These are phyloP conservation scores for Euzetes globulus DNA, from an alignment of 2,888 invertebrate species.

Conservation along the genomic window DNA sequence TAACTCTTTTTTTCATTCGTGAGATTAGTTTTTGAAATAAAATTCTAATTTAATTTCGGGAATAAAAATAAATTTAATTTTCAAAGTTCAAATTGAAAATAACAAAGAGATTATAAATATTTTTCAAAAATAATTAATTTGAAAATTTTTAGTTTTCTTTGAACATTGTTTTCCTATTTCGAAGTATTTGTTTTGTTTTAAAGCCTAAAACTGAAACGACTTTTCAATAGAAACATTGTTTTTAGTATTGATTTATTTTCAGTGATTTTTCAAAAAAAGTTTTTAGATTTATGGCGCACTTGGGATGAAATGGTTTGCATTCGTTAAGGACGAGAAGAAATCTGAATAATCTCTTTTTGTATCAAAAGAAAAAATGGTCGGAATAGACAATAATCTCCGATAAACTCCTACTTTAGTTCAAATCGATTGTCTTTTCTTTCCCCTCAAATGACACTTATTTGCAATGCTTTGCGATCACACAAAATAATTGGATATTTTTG, in stretches of 20 bases:
- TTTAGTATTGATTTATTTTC: conserved; percentile 19
- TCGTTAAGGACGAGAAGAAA: not conserved
- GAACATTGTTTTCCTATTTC: not conserved
- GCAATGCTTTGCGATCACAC: conserved; percentile 9
- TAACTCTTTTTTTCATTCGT: no score
- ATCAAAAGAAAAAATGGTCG: not conserved
- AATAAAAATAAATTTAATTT: no score
- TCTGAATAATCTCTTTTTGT: conserved; percentile 17
- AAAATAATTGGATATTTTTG: not conserved
- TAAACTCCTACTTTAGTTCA: not conserved
- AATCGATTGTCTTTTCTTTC: not conserved
- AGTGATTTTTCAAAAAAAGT: not conserved
- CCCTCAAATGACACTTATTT: conserved; percentile 19
- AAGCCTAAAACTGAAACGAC: not conserved
- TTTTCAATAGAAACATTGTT: not conserved
- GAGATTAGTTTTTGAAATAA: no score
- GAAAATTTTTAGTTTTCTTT: no score
- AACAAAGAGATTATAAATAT: no score
- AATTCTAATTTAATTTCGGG: no score
- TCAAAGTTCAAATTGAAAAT: no score
- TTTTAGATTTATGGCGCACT: conserved; percentile 2
- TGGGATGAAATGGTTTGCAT: not conserved
- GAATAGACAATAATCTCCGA: not conserved
- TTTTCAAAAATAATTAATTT: no score
- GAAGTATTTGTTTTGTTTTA: not conserved